Conservation (phyloP, 1,140 invertebrate species). For the Ylistrum balloti region DNA sequence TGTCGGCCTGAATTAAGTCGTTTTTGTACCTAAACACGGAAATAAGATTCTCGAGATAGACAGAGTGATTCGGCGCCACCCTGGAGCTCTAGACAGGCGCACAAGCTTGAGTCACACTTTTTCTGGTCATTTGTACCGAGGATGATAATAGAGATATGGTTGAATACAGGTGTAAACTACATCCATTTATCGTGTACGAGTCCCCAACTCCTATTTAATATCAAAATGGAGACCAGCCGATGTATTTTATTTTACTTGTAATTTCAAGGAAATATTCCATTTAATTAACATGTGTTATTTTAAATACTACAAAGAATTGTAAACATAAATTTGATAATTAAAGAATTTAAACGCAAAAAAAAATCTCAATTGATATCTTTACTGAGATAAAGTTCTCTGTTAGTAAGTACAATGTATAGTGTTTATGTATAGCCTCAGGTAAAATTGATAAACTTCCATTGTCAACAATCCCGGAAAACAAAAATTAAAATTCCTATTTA, state of each 20-base stretch:
- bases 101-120: neutral
- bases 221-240: too few relatives aligned
- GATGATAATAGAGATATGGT: slow-evolving; percentile 1
- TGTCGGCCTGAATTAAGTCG: slow-evolving; percentile 10
- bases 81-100: neutral
- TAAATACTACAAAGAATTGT: too few relatives aligned
- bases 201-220: too few relatives aligned
- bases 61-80: slow-evolving; percentile 6
- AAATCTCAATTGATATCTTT: too few relatives aligned
- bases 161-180: neutral
- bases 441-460: neutral
- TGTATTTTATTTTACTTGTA: neutral
- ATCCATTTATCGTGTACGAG: too few relatives aligned
- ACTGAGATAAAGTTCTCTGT: neutral
- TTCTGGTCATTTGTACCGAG: neutral
- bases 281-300: too few relatives aligned
- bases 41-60: slow-evolving; percentile 6
- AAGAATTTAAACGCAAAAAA: too few relatives aligned
- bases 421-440: neutral
- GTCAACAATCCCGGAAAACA: neutral
- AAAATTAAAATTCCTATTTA: neutral
- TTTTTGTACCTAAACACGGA: neutral
- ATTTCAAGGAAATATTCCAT: neutral
- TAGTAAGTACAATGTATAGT: neutral
- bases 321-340: too few relatives aligned